Base-by-base conservation (phyloP, 37 sponge, comb jelly and placozoan species). In the Oscarella lobularis region DNA sequence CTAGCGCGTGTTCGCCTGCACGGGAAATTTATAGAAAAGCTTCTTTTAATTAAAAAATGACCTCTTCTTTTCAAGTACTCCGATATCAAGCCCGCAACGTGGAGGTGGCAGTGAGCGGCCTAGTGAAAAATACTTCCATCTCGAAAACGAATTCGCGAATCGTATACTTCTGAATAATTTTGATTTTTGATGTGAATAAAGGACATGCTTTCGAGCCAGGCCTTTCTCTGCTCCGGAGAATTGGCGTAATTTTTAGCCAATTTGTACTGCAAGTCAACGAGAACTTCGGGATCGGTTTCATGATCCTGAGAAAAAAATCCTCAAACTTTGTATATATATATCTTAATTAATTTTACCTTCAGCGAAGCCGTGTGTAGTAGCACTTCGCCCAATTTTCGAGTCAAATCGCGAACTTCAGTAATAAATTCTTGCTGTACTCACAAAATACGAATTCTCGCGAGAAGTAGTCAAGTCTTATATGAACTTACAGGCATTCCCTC, bases 51-150 rank as follows among this genome's bases (percentile, higher is more conserved):
- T n/a, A 34, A 31, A 1, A 31, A 29, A 71, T 5, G n/a, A 83
- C 87, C 84, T 74, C 76, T 89, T 6, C 82, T 38, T 40, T 86
- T 88, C 75, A 95, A 76, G 76, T 88, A 95, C 83, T 95, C 87
- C 2, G 89, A 87, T 37, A 95, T 77, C 39, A 95, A 74, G 1
- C 87, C 93, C 29, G 96, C 96, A 40, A 91, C 88, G 77, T 95
- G 96, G 1, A 95, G 75, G 73, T 81, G 80, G 83, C 96, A 95
- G 32, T 88, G 87, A 67, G 96, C 93, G 37, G 89, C 91, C 88
- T 87, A 41, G 35, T 75, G n/a, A 14, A 4, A 31, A 14, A 14
- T 4, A 34, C 35, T 68, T 32, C 4, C 6, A 68, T 5, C 6
- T 30, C 31, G 31, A 68, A 5, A 68, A 30, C 29, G 29, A 4